Base-by-base conservation (phyloP, 2,888 invertebrate species). In the Mylabris sibirica region DNA sequence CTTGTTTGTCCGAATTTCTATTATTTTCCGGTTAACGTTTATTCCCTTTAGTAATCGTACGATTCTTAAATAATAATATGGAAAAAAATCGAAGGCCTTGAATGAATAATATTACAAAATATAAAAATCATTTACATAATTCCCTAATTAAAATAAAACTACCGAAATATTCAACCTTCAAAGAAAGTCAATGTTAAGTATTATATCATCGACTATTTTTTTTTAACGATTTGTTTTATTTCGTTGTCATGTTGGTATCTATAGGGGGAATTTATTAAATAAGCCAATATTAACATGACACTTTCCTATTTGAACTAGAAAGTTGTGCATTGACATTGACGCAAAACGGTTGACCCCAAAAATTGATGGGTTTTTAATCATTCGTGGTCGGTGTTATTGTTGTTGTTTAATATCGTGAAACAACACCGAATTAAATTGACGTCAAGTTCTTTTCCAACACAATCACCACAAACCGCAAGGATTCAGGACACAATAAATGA, bases 21-120 rank as follows among this genome's bases (percentile, higher is more conserved):
- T 65, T 67, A 44, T 68, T 72, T 72, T 72, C 72, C 69, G 78
- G 78, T 53, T 77, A 78, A 76, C 74, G 76, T 74, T 75, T 74
- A 75, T 76, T 75, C 74, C 72, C 73, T 74, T 72, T 72, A 75
- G 24, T 11, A 77, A 76, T 75, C 72, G 59, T 66, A 74, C 74
- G 72, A 75, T 75, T 72, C 74, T 72, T 72, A 17, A 44, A 44
- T 17, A n/a, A 44, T 17, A 41, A 14, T n/a, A 41, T 14, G 5
- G 2, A 44, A 44, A 44, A 44, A 74, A 76, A 78, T 72, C 65
- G 60, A 26, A 68, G 59, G 68, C 76, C 76, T 78, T 78, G 76
- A 71, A 65, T 68, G 44, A 68, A 49, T 59, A 59, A 38, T 60
- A 57, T 60, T 67, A 70, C 60, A 63, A 68, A 68, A 68, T 65